Evolutionary conservation across 2,113 vertebrate genomes (phyloP).

Genomic region (Coptodon rendalli): DNA sequence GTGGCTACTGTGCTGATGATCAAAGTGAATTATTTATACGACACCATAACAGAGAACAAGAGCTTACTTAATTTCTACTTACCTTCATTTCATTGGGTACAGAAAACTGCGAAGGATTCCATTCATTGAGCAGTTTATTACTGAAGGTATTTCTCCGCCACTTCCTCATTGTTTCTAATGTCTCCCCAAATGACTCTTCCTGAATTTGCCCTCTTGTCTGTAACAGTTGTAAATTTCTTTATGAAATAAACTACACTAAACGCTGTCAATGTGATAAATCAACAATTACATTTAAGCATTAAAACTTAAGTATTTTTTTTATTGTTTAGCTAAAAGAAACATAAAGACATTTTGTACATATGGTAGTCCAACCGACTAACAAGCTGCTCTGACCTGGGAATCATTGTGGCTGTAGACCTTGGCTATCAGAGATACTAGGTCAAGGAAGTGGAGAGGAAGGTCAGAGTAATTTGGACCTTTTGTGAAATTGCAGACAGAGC

Average conservation of each 20-base stretch:
- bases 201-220: not conserved
- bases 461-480: not conserved
- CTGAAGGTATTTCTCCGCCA: not conserved
- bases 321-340: not conserved
- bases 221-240: not conserved
- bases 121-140: not conserved
- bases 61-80: not conserved
- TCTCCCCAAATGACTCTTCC: not conserved
- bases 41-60: not conserved
- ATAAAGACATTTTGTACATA: accelerated
- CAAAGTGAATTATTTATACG: accelerated
- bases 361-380: not conserved
- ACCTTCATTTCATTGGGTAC: not conserved
- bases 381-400: not conserved
- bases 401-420: not conserved
- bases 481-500: not conserved
- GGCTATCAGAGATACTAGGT: constrained; percentile 1
- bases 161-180: not conserved
- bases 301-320: accelerated
- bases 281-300: not conserved
- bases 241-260: not conserved
- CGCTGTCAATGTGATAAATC: not conserved
- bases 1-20: not conserved
- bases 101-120: accelerated
- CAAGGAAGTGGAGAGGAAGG: not conserved